A percentile compares a stretch with the other conserved stretches of the same genome.
Evolutionary conservation across 1,140 invertebrate genomes (phyloP).

Genomic region (Apis cerana): DNA sequence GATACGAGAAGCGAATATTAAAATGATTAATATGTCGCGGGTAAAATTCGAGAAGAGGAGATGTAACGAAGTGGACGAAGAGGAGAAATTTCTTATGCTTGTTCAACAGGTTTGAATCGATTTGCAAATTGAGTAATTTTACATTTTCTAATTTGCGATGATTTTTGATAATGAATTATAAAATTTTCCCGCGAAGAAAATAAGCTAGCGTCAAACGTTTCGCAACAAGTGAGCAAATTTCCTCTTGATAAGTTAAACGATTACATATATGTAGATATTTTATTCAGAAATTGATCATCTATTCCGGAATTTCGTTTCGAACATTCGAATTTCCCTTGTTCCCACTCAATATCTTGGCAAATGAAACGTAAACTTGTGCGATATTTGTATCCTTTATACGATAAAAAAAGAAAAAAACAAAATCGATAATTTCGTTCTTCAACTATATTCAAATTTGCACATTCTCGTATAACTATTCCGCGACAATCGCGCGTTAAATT

Average conservation of each 20-base stretch:
- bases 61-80: neutral
- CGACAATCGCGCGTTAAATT: neutral
- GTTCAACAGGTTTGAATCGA: neutral
- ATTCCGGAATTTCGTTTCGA: neutral
- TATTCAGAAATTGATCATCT: no score
- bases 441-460: neutral
- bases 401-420: no score
- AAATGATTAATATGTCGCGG: constrained; percentile 9
- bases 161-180: no score
- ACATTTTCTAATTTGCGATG: no score
- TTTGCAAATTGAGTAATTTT: neutral
- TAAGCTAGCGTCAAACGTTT: neutral
- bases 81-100: neutral
- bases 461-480: neutral
- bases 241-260: neutral
- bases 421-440: no score
- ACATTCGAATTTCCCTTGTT: no score
- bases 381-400: no score
- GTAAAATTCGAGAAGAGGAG: neutral
- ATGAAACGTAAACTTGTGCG: neutral
- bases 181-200: neutral
- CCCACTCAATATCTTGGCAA: neutral
- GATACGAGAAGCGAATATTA: neutral
- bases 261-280: neutral
- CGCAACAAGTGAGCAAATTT: constrained; percentile 18